phyloP scores from a whole-genome alignment of 2,888 invertebrate species.

The Heliconius cydno region DNA sequence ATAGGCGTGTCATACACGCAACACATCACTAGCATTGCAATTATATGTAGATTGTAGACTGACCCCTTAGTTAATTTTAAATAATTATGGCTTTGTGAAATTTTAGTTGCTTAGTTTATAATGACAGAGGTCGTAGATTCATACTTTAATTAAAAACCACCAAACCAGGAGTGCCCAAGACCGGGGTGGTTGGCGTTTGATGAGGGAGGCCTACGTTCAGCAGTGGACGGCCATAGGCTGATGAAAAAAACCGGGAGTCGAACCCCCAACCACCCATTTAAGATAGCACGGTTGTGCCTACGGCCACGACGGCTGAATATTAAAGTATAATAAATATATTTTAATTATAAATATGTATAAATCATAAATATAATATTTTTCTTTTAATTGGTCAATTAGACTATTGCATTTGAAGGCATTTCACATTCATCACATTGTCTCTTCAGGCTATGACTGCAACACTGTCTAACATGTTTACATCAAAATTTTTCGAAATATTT shows the following conservation, averaged over 20 bases:
- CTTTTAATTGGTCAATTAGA: background rate
- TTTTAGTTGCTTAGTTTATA: background rate
- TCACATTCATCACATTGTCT: background rate
- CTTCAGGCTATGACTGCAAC: background rate
- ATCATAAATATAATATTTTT: background rate
- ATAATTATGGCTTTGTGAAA: background rate
- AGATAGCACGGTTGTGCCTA: too few relatives aligned
- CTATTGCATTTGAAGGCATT: background rate
- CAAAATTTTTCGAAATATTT: background rate
- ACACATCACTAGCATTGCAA: background rate
- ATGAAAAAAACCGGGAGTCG: too few relatives aligned
- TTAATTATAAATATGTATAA: too few relatives aligned
- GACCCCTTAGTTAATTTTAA: background rate
- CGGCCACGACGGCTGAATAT: too few relatives aligned
- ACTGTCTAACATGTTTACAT: background rate
- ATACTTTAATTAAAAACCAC: too few relatives aligned
- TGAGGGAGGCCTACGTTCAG: too few relatives aligned
- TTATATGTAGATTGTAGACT: conserved; percentile 1
- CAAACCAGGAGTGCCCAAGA: too few relatives aligned
- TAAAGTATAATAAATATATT: too few relatives aligned
- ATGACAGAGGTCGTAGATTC: background rate
- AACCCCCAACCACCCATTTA: too few relatives aligned
- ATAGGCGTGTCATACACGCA: conserved; percentile 23
- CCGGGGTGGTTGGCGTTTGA: too few relatives aligned
- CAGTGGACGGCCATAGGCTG: too few relatives aligned